A percentile compares a stretch with the other conserved stretches of the same genome.
Conservation (phyloP, 1,140 invertebrate species). For the Charaxes varanes region DNA sequence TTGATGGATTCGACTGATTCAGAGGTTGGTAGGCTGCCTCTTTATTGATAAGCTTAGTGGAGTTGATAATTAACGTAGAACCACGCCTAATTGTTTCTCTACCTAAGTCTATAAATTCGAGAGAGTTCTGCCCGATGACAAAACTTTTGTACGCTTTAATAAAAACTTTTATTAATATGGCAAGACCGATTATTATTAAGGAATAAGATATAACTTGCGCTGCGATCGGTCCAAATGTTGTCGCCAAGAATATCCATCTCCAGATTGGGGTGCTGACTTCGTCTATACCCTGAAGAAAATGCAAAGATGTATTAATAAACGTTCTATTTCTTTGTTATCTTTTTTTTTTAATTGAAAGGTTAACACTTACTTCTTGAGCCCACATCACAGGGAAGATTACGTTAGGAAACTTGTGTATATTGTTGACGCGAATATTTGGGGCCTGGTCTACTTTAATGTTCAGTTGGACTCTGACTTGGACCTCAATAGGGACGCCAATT, state of each 20-base stretch:
- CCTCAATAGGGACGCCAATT: constrained; percentile 89
- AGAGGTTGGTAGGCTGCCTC: constrained; percentile 72
- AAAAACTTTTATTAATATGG: constrained; percentile 78
- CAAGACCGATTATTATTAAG: constrained; percentile 80
- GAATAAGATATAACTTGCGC: constrained; percentile 82
- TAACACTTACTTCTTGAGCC: constrained; percentile 88
- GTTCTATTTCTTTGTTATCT: too few species aligned
- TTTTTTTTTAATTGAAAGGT: too few species aligned
- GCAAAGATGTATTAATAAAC: constrained; percentile 3
- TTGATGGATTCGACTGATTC: constrained; percentile 17
- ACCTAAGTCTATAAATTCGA: constrained; percentile 85
- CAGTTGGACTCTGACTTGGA: constrained; percentile 85
- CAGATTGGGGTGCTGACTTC: constrained; percentile 84
- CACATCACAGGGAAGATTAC: constrained; percentile 92
- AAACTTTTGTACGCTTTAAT: constrained; percentile 84
- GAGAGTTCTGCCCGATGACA: constrained; percentile 79
- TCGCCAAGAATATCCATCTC: constrained; percentile 85
- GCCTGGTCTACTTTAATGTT: constrained; percentile 87
- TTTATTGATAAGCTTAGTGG: constrained; percentile 77
- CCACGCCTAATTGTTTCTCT: constrained; percentile 81
- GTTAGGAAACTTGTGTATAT: constrained; percentile 84
- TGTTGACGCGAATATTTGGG: constrained; percentile 80
- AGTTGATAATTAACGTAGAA: constrained; percentile 81
- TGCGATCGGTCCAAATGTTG: constrained; percentile 81
- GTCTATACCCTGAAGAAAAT: constrained; percentile 80